A percentile compares a stretch with the other conserved stretches of the same genome.
phyloP scores from a whole-genome alignment of 2,888 invertebrate species.

The Archips xylosteana region DNA sequence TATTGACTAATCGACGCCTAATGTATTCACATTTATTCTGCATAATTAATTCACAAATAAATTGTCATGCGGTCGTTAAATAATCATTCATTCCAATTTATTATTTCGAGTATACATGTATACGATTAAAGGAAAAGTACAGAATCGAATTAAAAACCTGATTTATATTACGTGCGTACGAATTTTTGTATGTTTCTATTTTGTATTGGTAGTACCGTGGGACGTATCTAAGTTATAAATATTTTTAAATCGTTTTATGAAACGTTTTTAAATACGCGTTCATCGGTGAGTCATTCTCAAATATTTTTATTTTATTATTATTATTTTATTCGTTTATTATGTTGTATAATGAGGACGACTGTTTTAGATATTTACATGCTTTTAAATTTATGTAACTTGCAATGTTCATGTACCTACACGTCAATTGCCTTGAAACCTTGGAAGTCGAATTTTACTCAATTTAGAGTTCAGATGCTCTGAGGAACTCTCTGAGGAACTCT shows the following conservation, averaged over 20 bases:
- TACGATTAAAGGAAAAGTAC: background rate
- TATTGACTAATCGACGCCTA: background rate
- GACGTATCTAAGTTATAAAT: background rate
- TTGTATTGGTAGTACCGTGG: background rate
- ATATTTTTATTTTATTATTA: background rate
- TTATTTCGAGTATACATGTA: background rate
- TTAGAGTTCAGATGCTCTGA: too few relatives aligned
- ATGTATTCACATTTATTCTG: background rate
- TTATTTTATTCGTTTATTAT: background rate
- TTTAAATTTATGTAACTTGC: too few relatives aligned
- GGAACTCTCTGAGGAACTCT: too few relatives aligned
- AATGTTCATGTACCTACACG: too few relatives aligned
- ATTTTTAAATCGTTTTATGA: background rate
- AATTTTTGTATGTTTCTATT: background rate
- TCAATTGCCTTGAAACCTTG: too few relatives aligned
- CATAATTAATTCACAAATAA: background rate
- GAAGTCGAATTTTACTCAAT: too few relatives aligned
- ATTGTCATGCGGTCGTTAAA: background rate
- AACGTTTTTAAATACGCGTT: too few relatives aligned
- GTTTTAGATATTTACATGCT: too few relatives aligned
- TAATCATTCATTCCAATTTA: background rate
- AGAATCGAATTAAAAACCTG: constrained; percentile 3
- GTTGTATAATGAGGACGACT: background rate
- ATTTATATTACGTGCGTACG: background rate
- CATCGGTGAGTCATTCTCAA: background rate